Base-by-base conservation (phyloP, 2,888 invertebrate species). In the Hedychridium roseum region DNA sequence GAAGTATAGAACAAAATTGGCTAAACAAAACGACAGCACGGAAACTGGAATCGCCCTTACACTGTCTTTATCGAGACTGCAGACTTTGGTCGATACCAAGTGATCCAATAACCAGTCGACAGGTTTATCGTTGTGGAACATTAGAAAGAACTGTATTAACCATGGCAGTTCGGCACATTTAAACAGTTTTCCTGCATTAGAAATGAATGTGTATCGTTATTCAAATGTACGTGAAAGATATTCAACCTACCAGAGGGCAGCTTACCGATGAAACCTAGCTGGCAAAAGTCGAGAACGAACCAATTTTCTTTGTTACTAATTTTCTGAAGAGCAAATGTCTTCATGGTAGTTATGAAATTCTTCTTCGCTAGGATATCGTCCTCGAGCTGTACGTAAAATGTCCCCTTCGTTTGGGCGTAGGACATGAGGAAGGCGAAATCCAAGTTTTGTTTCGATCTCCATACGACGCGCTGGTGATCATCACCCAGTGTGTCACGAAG, bases 91-190 rank as follows among this genome's bases (percentile, higher is more conserved):
- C 47, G 89, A 88, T 42, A 97, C 85, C 57, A 95, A 87, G 74
- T 94, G 90, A 68, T 95, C 94, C 7, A 97, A 80, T 3, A 98
- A 82, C 97, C 97, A 98, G 75, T 98, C 97, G 1, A 97, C 95
- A 0, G 98, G 97, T 81, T 97, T 95, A 71, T 97, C 94, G 71
- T 88, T 89, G 80, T 94, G 93, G 77, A 98, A 97, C 86, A 97
- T 90, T 74, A 97, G 88, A 68, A 97, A 91, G 79, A 95, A 97
- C 60, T 94, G 91, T 27, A 94, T 88, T 52, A 97, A 83, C 82
- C 90, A 88, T 0, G 91, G 89, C 15, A 97, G 80, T 71, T 95
- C 92, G 0, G 89, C 86, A 12, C 93, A 90, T 71, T 91, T 90
- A 79, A 98, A 96, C 83, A 98, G 85, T 83, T 93, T 93, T 35